Evolutionary conservation across 1,140 invertebrate genomes (phyloP).

Genomic region (Pseudoatta argentina): DNA sequence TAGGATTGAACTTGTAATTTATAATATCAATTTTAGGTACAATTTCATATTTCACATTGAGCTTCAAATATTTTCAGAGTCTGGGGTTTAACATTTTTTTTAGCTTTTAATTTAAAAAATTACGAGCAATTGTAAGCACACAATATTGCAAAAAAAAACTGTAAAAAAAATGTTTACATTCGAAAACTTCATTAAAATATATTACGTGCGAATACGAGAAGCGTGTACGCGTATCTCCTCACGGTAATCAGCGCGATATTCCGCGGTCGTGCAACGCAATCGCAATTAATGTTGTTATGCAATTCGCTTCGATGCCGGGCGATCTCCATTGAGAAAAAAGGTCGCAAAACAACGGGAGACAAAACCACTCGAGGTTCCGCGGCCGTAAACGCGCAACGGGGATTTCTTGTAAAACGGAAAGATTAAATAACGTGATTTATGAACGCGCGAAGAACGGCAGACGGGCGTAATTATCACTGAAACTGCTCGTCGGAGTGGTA

Average conservation of each 20-base stretch:
- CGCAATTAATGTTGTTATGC: conserved; percentile 74
- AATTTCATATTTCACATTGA: background rate
- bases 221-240: conserved; percentile 64
- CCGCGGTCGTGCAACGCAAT: conserved; percentile 67
- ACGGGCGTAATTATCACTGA: conserved; percentile 49
- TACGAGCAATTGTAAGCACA: background rate
- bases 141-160: background rate
- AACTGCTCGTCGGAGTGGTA: conserved; percentile 19
- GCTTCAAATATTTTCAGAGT: background rate
- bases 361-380: background rate
- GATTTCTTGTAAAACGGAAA: conserved; percentile 52
- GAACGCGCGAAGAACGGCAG: conserved; percentile 42
- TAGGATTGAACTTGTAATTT: background rate
- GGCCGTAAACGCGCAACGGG: background rate
- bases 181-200: conserved; percentile 66
- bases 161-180: conserved; percentile 6
- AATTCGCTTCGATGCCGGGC: conserved; percentile 57
- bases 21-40: background rate
- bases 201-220: conserved; percentile 63
- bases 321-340: conserved; percentile 38
- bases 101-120: background rate
- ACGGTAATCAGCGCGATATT: conserved; percentile 67
- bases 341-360: conserved; percentile 16
- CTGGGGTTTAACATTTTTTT: background rate
- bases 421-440: conserved; percentile 55